These are phyloP conservation scores for Cynodonichthys magdalenae DNA, from an alignment of 2,797 vertebrate species.

Conservation along the genomic window DNA sequence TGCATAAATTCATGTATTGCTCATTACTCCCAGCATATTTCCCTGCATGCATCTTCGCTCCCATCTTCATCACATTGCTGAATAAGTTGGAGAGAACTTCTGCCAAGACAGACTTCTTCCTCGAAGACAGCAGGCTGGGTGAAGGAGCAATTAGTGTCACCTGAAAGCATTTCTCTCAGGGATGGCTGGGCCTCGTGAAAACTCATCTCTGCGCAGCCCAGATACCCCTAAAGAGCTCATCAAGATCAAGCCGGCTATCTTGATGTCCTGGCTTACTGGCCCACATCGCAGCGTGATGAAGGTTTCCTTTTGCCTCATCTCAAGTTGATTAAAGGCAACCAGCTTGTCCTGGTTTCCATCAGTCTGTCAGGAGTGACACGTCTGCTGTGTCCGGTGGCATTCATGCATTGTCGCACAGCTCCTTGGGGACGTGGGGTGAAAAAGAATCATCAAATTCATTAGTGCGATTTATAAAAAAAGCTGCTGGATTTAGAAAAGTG, in stretches of 20 bases:
- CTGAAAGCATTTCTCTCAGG: slow-evolving; percentile 75
- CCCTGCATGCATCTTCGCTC: slow-evolving; percentile 44
- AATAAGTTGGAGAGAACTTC: slow-evolving; percentile 53
- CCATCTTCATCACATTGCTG: slow-evolving; percentile 56
- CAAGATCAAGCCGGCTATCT: slow-evolving; percentile 77
- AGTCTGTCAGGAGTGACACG: slow-evolving; percentile 45
- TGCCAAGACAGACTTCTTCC: slow-evolving; percentile 61
- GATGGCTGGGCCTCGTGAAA: slow-evolving; percentile 69
- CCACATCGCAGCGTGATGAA: slow-evolving; percentile 66
- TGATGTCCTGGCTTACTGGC: slow-evolving; percentile 75
- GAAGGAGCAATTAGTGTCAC: slow-evolving; percentile 84
- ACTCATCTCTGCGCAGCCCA: slow-evolving; percentile 74
- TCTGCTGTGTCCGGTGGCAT: slow-evolving; percentile 16
- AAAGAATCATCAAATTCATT: neutral
- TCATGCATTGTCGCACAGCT: slow-evolving; percentile 20
- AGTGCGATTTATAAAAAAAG: slow-evolving; percentile 17
- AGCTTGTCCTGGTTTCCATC: slow-evolving; percentile 61
- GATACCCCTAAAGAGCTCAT: slow-evolving; percentile 79
- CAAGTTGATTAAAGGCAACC: slow-evolving; percentile 76
- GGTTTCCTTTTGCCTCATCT: slow-evolving; percentile 75
- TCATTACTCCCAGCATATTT: slow-evolving; percentile 62
- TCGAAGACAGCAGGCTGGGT: slow-evolving; percentile 74
- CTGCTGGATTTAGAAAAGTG: slow-evolving; percentile 5
- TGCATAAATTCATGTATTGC: slow-evolving; percentile 75
- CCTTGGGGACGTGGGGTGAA: slow-evolving; percentile 6